Evolutionary conservation across 2,797 vertebrate species (phyloP).

Genomic region (Enteromius anoplus): DNA sequence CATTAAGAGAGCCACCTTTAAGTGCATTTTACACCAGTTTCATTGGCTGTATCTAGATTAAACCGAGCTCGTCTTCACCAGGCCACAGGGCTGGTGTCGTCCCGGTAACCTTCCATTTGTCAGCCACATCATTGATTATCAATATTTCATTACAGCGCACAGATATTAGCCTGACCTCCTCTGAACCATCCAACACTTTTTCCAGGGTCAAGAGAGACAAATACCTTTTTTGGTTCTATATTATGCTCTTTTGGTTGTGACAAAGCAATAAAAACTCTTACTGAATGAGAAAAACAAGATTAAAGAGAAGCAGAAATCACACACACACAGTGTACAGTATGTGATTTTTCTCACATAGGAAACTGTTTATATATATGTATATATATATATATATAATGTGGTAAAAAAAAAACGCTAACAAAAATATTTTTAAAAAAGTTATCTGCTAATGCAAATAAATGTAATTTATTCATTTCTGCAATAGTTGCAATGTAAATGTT

Average conservation of each 20-base stretch:
- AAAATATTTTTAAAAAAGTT: too few relatives aligned
- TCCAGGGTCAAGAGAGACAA: background rate
- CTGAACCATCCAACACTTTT: slow-evolving; percentile 28
- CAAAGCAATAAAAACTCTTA: background rate
- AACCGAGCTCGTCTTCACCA: slow-evolving; percentile 19
- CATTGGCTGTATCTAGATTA: slow-evolving; percentile 60
- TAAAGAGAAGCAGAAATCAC: background rate
- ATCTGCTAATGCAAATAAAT: too few relatives aligned
- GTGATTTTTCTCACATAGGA: background rate
- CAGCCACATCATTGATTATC: slow-evolving; percentile 63
- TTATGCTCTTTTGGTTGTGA: background rate
- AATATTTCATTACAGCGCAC: slow-evolving; percentile 64
- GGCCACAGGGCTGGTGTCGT: slow-evolving; percentile 1
- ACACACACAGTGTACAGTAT: background rate
- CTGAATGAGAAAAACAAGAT: background rate
- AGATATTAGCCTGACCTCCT: slow-evolving; percentile 57
- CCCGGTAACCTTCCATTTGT: slow-evolving; percentile 48
- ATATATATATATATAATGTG: too few relatives aligned
- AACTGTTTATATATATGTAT: too few relatives aligned
- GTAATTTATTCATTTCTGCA: too few relatives aligned
- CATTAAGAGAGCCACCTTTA: slow-evolving; percentile 61
- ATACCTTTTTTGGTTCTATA: background rate
- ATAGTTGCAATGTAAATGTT: background rate
- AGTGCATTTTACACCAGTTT: slow-evolving; percentile 67
- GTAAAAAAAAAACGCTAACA: too few relatives aligned